Evolutionary conservation across 2,888 invertebrate species (phyloP), one percentile per base, ranked within the genome.

Genomic region (Xestia rhomboidea): DNA sequence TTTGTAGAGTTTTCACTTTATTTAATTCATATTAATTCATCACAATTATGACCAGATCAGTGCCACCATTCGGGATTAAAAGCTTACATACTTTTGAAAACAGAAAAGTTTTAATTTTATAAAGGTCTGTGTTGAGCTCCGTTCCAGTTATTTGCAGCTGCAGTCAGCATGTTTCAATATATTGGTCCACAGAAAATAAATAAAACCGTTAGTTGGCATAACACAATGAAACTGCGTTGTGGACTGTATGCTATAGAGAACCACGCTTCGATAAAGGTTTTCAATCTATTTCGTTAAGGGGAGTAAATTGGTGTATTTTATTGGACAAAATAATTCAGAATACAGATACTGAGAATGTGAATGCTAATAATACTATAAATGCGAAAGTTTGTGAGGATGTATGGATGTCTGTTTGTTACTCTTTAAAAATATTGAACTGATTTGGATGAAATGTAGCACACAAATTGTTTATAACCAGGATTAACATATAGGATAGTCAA

Each of bases 101-200:
- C 15, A 72, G n/a, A 79, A 79, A 72, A 57, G 13, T 0, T 66
- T 46, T 46, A 51, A 46, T 46, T 73, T 62, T 63, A 44, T 64
- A 54, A 78, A 78, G 57, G 73, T 41, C 67, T 21, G 63, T 73
- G 38, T 63, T 63, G 64, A 77, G 67, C 68, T 76, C 30, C 60
- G 69, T 70, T 77, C 66, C 54, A 73, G 69, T 83, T 79, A 83
- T 82, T 83, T 76, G 75, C 71, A 79, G 75, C 83, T 79, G 79
- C 79, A 82, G 82, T 83, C 82, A 83, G 83, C 79, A 69, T 82
- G 79, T 82, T 83, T 83, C 84, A 72, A 80, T 73, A 73, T 80
- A 82, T 84, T 83, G 83, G 83, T 68, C 82, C 70, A 71, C 79
- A 54, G 76, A 80, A 81, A 81, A 81, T 84, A 84, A 82, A 82